Percentiles rank a stretch among this genome's conserved stretches.
Conservation (phyloP, 2,888 invertebrate species). For the Apamea sordens region DNA sequence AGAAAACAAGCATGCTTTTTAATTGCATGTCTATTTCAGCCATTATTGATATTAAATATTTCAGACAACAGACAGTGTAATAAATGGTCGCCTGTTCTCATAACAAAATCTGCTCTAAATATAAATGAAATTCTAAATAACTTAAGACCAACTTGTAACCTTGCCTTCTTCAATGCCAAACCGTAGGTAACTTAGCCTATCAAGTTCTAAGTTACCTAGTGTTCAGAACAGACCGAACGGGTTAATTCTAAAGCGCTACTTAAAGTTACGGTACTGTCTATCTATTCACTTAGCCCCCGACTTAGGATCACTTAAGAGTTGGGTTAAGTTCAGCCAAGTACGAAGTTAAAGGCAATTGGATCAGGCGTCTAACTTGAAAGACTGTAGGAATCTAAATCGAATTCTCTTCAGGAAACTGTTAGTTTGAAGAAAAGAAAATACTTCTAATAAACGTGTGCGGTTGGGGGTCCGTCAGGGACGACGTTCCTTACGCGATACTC, state of each 20-base stretch:
- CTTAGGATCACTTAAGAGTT: constrained; percentile 57
- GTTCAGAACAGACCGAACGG: constrained; percentile 20
- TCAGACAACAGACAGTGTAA: neutral
- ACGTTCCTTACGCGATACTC: neutral
- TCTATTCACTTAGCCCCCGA: constrained; percentile 43
- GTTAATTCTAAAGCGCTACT: constrained; percentile 30
- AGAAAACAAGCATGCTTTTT: neutral
- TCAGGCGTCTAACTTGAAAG: constrained; percentile 24
- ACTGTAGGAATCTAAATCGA: constrained; percentile 23
- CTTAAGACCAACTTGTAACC: constrained; percentile 6
- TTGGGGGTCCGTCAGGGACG: neutral
- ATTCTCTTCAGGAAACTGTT: constrained; percentile 23
- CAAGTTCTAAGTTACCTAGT: constrained; percentile 26
- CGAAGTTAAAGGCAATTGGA: constrained; percentile 30
- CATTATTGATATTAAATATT: neutral
- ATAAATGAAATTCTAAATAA: constrained; percentile 26
- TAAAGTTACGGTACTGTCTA: constrained; percentile 39
- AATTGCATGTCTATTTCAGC: neutral
- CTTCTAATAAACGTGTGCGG: neutral
- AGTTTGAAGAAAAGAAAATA: neutral
- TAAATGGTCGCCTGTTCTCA: neutral
- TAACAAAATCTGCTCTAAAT: neutral
- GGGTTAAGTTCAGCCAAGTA: constrained; percentile 10
- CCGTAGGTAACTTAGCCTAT: constrained; percentile 14
- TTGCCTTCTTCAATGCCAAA: constrained; percentile 5